phyloP scores from a whole-genome alignment of 2,113 vertebrate genomes.

The Halichoeres trimaculatus region DNA sequence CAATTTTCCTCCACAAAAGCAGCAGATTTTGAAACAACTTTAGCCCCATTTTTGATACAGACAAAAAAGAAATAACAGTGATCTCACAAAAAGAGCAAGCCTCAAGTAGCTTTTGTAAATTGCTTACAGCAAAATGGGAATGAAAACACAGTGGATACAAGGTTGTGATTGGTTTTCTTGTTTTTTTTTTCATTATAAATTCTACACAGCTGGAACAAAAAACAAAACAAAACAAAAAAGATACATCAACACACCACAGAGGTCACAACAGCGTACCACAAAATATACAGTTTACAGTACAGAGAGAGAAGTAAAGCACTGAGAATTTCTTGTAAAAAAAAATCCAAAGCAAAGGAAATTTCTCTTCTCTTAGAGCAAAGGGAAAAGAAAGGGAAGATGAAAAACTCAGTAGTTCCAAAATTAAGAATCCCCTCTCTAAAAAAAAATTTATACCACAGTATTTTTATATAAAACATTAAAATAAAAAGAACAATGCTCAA shows the following conservation, averaged over 20 bases:
- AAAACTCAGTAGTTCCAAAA: conserved; percentile 83
- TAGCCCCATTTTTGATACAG: neutral
- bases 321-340: conserved; percentile 61
- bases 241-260: conserved; percentile 81
- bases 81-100: neutral
- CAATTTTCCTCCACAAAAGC: conserved; percentile 1
- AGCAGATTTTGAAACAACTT: neutral
- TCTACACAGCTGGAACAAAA: conserved; percentile 80
- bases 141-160: conserved; percentile 57
- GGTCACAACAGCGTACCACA: conserved; percentile 82
- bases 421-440: conserved; percentile 63
- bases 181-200: conserved; percentile 77
- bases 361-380: conserved; percentile 61
- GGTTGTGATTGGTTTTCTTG: conserved; percentile 60
- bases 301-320: conserved; percentile 72
- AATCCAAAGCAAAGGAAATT: conserved; percentile 51
- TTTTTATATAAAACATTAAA: conserved; percentile 65
- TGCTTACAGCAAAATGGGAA: conserved; percentile 23
- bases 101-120: neutral
- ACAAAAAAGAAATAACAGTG: neutral
- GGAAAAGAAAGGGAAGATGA: conserved; percentile 56
- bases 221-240: conserved; percentile 44
- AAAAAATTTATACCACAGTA: conserved; percentile 64
- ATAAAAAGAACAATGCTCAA: conserved; percentile 32
- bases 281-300: conserved; percentile 84